Evolutionary conservation across 2,113 vertebrate species (phyloP).

Genomic region (Chelonoidis abingdonii): DNA sequence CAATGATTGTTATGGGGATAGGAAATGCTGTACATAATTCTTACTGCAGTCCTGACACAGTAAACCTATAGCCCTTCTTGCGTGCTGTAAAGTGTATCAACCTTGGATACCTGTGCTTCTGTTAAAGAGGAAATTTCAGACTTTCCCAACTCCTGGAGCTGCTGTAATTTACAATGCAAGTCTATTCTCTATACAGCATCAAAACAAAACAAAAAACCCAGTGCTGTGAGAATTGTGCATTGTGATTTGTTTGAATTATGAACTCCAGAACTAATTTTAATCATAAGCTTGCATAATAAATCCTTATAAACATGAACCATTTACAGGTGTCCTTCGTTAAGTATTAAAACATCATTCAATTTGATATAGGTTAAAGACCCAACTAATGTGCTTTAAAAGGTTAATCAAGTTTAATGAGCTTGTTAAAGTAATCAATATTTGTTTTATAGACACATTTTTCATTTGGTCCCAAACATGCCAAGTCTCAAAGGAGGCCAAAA

Average conservation of each 20-base stretch:
- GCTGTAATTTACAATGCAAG: background rate
- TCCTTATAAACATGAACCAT: background rate
- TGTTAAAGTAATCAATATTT: slow-evolving; percentile 72
- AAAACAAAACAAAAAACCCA: background rate
- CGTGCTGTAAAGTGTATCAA: background rate
- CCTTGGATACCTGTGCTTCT: background rate
- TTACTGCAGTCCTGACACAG: background rate
- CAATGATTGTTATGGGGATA: background rate
- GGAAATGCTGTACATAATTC: slow-evolving; percentile 31
- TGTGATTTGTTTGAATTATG: slow-evolving; percentile 7
- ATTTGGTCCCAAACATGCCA: slow-evolving; percentile 44
- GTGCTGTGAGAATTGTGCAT: background rate
- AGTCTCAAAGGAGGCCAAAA: slow-evolving; percentile 24
- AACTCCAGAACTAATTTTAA: background rate
- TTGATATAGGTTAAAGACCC: slow-evolving; percentile 35
- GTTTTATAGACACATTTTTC: slow-evolving; percentile 68
- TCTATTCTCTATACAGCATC: background rate
- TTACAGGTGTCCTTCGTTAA: slow-evolving; percentile 37
- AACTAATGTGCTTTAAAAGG: slow-evolving; percentile 55
- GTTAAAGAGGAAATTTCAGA: background rate
- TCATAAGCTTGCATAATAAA: background rate
- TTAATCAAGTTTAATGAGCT: slow-evolving; percentile 72
- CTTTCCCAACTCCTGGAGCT: background rate
- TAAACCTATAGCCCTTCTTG: background rate
- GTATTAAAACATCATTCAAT: slow-evolving; percentile 41